Evolutionary conservation across 2,113 vertebrate species (phyloP).

Genomic region (Epinephelus cyanopodus): DNA sequence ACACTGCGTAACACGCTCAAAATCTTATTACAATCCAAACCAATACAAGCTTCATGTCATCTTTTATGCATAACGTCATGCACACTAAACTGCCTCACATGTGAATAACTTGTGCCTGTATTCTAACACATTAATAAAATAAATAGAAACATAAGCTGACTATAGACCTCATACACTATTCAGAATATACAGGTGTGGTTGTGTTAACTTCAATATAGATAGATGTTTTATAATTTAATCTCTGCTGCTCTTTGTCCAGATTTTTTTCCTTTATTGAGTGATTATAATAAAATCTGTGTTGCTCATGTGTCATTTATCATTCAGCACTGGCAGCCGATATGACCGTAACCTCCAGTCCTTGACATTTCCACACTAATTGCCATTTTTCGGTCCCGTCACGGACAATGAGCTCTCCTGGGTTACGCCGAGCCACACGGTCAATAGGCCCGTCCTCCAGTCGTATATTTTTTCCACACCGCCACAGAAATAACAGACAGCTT

Average conservation of each 20-base stretch:
- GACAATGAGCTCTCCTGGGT: conserved; percentile 45
- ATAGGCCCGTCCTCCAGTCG: conserved; percentile 19
- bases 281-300: conserved; percentile 37
- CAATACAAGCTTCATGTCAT: too few species aligned
- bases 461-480: background rate
- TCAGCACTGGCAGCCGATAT: conserved; percentile 2
- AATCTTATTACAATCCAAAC: too few species aligned
- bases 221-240: background rate
- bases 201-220: too few species aligned
- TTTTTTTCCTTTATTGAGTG: background rate
- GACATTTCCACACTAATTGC: conserved; percentile 68
- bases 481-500: conserved; percentile 47
- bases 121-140: too few species aligned
- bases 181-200: too few species aligned
- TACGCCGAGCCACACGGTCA: conserved; percentile 3
- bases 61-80: too few species aligned
- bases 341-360: conserved; percentile 34
- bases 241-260: background rate
- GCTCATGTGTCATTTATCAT: conserved; percentile 27
- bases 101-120: too few species aligned
- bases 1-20: too few species aligned
- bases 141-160: too few species aligned
- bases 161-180: too few species aligned
- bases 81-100: too few species aligned
- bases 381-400: conserved; percentile 40